Evolutionary conservation across 2,888 invertebrate genomes (phyloP), one percentile per base, ranked within the genome.

Genomic region (Amphimallon solstitiale): DNA sequence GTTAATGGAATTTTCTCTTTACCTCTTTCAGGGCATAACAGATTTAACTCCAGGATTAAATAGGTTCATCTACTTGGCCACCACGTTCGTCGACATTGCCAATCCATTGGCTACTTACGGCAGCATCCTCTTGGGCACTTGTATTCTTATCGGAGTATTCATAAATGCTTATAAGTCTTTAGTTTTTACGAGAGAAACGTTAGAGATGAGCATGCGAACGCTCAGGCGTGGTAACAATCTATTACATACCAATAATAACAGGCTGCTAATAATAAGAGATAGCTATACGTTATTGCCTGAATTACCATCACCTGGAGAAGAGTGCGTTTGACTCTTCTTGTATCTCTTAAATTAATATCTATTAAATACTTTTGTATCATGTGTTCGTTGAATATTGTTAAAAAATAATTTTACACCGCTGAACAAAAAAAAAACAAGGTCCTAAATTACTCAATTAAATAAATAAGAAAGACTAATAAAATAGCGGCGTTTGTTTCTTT

Each of bases 51-150:
- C 92, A 0, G 84, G 91, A n/a, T 93, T 94, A 63, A 87, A 90
- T 77, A 85, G 92, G 17, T 93, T 92, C 92, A 88, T 94, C 15
- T 94, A 90, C 81, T 78, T 94, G 45, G 91, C 91, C 12, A 94
- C 94, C 1, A 90, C 92, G 0, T 87, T 94, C 68, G 90, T 89
- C 0, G 93, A 93, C 12, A 81, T 89, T 21, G 88, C 90, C 0
- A 89, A 87, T 14, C 92, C 93, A 0, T 75, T 90, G 10, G 80
- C 91, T 56, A 88, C 90, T 1, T 94, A 92, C 80, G 88, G 91
- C 21, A 85, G 90, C 79, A 91, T 93, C 66, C 80, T 90, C 54
- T 81, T 89, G 63, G 94, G 94, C 0, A 82, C 89, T 2, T 82
- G 88, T 49, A 85, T 88, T 19, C 84, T 94, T 17, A 82, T 89